Conservation (phyloP, 2,113 vertebrate species). For the Gavia stellata region DNA sequence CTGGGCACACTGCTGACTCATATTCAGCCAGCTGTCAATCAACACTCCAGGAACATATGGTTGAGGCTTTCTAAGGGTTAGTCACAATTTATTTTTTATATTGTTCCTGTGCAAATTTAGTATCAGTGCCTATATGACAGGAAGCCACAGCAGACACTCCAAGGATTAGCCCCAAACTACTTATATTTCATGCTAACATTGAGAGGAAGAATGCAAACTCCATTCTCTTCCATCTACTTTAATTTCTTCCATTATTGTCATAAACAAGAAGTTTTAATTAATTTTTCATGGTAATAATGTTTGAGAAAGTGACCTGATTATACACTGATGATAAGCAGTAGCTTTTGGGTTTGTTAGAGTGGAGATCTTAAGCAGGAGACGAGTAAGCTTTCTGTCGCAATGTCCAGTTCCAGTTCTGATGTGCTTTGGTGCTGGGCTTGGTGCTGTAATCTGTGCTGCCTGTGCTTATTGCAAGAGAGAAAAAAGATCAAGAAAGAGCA, state of each 20-base stretch:
- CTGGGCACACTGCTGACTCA: too few relatives aligned
- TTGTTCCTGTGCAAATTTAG: not conserved
- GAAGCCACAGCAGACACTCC: not conserved
- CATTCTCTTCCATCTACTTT: not conserved
- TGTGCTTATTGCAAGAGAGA: not conserved
- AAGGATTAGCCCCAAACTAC: not conserved
- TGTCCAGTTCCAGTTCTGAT: not conserved
- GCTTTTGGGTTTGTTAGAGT: not conserved
- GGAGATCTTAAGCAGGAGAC: not conserved
- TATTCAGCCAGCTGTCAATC: too few relatives aligned
- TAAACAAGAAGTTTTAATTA: not conserved
- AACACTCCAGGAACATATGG: not conserved
- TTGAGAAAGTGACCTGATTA: not conserved
- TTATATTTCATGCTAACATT: not conserved
- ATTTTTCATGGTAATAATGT: not conserved
- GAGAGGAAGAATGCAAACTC: not conserved
- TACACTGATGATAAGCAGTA: not conserved
- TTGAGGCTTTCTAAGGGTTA: not conserved
- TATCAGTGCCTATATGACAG: not conserved
- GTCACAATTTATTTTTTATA: not conserved
- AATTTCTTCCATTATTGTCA: not conserved
- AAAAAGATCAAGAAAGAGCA: not conserved
- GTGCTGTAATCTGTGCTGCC: not conserved
- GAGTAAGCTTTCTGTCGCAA: fast-evolving
- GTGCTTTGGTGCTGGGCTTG: not conserved